phyloP scores from a whole-genome alignment of 2,888 invertebrate species.

The Dermolepida albohirtum region DNA sequence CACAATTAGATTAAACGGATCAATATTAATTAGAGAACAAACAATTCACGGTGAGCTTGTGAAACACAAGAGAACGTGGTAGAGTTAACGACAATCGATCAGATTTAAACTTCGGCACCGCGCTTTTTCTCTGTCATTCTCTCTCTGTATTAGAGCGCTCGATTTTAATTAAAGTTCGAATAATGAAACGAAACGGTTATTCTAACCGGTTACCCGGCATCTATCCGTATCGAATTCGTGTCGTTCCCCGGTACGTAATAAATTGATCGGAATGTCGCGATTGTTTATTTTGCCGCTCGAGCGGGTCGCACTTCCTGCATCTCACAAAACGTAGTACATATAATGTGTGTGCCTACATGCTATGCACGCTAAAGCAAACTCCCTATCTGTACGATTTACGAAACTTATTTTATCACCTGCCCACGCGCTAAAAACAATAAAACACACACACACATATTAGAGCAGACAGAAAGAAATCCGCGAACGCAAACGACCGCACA shows the following conservation, averaged over 20 bases:
- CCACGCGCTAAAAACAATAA: conserved; percentile 29
- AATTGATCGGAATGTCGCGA: conserved; percentile 41
- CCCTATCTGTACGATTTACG: conserved; percentile 26
- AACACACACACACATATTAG: neutral
- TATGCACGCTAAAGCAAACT: conserved; percentile 8
- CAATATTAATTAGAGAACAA: conserved; percentile 27
- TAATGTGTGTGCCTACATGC: neutral
- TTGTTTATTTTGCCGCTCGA: conserved; percentile 38
- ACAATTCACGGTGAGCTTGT: conserved; percentile 32
- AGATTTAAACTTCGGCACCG: conserved; percentile 17
- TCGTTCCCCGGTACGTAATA: conserved; percentile 39
- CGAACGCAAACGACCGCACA: conserved; percentile 12
- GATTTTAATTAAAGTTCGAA: conserved; percentile 33
- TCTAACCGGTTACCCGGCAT: conserved; percentile 30
- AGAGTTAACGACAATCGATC: conserved; percentile 25
- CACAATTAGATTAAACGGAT: conserved; percentile 29
- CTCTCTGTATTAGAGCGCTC: neutral
- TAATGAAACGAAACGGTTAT: conserved; percentile 21
- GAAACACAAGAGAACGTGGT: conserved; percentile 1
- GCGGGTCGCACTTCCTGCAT: conserved; percentile 33
- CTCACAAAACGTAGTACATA: conserved; percentile 10
- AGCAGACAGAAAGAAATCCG: conserved; percentile 11
- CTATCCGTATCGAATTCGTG: conserved; percentile 41
- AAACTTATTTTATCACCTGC: conserved; percentile 33
- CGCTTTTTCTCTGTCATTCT: neutral